These are phyloP conservation scores for Leptatherina wallacei DNA, from an alignment of 2,797 vertebrate genomes.

Conservation along the genomic window DNA sequence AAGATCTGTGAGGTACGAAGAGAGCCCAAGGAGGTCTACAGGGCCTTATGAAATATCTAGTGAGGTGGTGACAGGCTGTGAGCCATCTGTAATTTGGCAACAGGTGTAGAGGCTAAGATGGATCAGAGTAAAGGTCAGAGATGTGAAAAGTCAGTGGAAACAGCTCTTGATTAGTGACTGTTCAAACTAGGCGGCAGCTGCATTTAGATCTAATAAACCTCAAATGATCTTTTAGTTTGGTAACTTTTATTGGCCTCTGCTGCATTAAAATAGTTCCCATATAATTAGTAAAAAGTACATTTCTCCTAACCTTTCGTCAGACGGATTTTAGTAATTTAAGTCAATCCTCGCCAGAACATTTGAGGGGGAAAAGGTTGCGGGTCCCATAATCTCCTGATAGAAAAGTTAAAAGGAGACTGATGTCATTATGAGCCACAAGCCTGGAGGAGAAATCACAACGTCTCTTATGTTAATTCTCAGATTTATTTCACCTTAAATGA, in stretches of 20 bases:
- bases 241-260: neutral
- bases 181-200: constrained; percentile 44
- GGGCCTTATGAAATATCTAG: constrained; percentile 47
- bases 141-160: constrained; percentile 66
- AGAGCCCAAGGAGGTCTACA: constrained; percentile 37
- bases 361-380: neutral
- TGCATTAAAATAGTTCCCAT: neutral
- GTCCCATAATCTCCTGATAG: neutral
- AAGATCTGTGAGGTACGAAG: constrained; percentile 29
- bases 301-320: neutral
- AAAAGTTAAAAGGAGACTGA: neutral
- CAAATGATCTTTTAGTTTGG: constrained; percentile 21
- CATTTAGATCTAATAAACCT: constrained; percentile 27
- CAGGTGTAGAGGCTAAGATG: constrained; percentile 72
- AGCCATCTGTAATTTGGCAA: constrained; percentile 74
- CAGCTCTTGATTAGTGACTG: constrained; percentile 57
- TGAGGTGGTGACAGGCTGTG: constrained; percentile 57
- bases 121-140: constrained; percentile 71
- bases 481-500: constrained; percentile 19
- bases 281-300: neutral
- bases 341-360: neutral
- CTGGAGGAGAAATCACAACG: neutral
- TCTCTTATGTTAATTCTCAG: neutral
- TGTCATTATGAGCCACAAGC: neutral
- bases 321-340: neutral